These are phyloP conservation scores for Galemys pyrenaicus DNA, from an alignment of 2,113 vertebrate species.

Conservation along the genomic window DNA sequence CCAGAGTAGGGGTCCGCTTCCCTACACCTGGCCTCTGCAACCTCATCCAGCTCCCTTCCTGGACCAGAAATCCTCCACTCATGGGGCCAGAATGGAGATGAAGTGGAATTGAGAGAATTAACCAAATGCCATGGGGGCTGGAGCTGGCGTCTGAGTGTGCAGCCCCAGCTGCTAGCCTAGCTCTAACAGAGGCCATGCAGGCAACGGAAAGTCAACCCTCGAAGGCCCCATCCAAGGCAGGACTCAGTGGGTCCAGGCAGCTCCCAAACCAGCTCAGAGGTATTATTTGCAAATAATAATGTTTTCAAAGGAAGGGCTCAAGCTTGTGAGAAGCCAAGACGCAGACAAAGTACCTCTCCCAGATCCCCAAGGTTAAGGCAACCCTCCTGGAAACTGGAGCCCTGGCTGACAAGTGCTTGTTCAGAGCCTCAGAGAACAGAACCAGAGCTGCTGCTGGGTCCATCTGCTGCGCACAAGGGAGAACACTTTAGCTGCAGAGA, in stretches of 20 bases:
- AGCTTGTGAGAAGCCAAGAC: neutral
- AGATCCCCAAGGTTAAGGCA: neutral
- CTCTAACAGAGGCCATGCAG: neutral
- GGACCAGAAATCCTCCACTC: neutral
- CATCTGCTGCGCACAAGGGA: neutral
- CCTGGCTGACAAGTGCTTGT: neutral
- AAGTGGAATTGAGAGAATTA: neutral
- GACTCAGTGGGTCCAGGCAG: neutral
- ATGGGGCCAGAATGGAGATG: neutral
- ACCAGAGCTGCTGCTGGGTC: neutral
- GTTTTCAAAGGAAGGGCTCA: too few species aligned
- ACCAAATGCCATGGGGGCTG: neutral
- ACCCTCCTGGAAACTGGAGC: neutral
- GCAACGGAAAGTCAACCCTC: neutral
- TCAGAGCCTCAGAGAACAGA: neutral
- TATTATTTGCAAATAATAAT: too few species aligned
- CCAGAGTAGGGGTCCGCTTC: neutral
- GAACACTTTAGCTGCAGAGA: neutral
- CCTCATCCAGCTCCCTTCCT: rapidly evolving
- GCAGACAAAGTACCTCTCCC: neutral
- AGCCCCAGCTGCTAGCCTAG: neutral
- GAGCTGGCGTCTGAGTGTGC: neutral
- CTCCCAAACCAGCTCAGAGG: neutral
- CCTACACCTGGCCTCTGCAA: neutral
- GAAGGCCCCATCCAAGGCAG: too few species aligned